phyloP scores from a whole-genome alignment of 1,140 invertebrate genomes.

The Elymnias hypermnestra region DNA sequence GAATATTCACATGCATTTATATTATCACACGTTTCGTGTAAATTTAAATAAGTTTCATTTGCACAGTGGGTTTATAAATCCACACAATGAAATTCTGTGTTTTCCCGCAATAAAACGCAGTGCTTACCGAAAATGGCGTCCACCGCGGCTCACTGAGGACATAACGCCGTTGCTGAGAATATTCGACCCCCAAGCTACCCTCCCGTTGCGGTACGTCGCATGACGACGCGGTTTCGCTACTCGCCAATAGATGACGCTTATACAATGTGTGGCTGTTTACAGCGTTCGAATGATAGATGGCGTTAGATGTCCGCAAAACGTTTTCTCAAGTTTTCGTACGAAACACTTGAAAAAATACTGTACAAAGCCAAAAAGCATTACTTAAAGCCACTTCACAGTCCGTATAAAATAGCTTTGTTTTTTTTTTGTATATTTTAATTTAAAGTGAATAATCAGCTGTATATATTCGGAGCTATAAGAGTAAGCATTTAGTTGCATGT shows the following conservation, averaged over 20 bases:
- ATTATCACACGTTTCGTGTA: too few species aligned
- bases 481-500: not conserved
- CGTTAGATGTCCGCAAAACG: slow-evolving; percentile 13
- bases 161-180: slow-evolving; percentile 84
- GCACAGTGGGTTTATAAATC: too few species aligned
- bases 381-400: not conserved
- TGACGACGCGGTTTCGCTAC: slow-evolving; percentile 42
- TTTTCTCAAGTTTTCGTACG: slow-evolving; percentile 1
- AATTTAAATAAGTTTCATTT: too few species aligned
- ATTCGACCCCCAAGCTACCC: slow-evolving; percentile 80
- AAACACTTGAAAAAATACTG: slow-evolving; percentile 9
- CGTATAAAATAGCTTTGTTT: not conserved
- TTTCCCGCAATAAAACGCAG: slow-evolving; percentile 67
- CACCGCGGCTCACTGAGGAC: slow-evolving; percentile 83
- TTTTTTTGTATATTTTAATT: not conserved
- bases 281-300: slow-evolving; percentile 44
- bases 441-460: not conserved
- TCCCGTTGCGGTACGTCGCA: slow-evolving; percentile 70
- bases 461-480: not conserved
- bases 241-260: slow-evolving; percentile 61
- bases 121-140: slow-evolving; percentile 82
- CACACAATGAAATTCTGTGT: slow-evolving; percentile 38
- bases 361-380: slow-evolving; percentile 11
- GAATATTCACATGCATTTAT: too few species aligned
- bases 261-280: slow-evolving; percentile 44